phyloP scores from a whole-genome alignment of 35 echinoderm and acorn worm species.

The Amphiura filiformis region DNA sequence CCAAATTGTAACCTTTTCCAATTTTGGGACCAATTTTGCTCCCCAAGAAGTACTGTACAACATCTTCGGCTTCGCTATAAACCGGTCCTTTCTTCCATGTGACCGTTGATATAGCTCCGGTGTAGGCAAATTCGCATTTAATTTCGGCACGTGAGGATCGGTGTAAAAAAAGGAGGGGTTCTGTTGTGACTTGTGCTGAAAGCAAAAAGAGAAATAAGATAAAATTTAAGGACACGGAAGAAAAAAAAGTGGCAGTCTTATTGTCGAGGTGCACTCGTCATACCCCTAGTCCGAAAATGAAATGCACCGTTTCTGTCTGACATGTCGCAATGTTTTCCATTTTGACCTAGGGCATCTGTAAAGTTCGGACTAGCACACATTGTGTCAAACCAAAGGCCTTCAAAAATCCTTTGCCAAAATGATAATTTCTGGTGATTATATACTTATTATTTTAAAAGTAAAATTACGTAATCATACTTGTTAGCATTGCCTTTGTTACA shows the following conservation, averaged over 20 bases:
- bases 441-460: too few species aligned
- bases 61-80: not conserved
- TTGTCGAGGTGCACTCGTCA: not conserved
- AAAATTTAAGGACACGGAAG: not conserved
- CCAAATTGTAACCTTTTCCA: not conserved
- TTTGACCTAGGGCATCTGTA: not conserved
- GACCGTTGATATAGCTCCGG: not conserved
- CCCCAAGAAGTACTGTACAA: not conserved
- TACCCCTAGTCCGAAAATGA: not conserved
- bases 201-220: not conserved
- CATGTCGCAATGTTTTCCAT: not conserved
- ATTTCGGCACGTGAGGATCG: not conserved
- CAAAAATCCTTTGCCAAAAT: too few species aligned
- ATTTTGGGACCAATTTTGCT: not conserved
- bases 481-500: too few species aligned
- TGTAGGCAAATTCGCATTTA: not conserved
- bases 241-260: not conserved
- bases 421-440: too few species aligned
- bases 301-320: not conserved
- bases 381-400: too few species aligned
- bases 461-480: too few species aligned
- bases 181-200: conserved; percentile 5
- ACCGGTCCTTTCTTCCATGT: not conserved
- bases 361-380: not conserved
- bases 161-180: not conserved